These are phyloP conservation scores for Baccha elongata DNA, from an alignment of 2,888 invertebrate species.

Conservation along the genomic window DNA sequence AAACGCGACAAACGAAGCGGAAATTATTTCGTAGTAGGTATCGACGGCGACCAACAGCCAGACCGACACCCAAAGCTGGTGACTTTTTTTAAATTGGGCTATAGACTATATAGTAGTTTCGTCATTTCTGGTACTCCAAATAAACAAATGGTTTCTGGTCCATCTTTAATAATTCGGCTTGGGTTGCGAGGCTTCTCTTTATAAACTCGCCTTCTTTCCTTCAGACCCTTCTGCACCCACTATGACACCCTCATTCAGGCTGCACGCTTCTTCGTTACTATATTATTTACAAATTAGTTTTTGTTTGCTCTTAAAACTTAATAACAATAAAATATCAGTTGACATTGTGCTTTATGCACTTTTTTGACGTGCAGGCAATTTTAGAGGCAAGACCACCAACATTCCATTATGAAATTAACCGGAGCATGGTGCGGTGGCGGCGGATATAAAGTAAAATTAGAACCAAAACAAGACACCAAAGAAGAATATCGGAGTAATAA, in stretches of 20 bases:
- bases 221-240: background rate
- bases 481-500: conserved; percentile 31
- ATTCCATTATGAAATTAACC: conserved; percentile 41
- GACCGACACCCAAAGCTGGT: conserved; percentile 44
- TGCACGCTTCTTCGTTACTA: conserved; percentile 53
- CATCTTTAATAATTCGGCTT: conserved; percentile 17
- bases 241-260: background rate
- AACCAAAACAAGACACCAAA: conserved; percentile 29
- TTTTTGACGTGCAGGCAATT: conserved; percentile 38
- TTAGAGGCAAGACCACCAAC: conserved; percentile 59
- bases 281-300: conserved; percentile 25
- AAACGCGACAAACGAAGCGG: conserved; percentile 18
- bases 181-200: background rate
- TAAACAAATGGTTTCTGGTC: conserved; percentile 20
- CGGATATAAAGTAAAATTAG: conserved; percentile 10
- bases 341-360: conserved; percentile 48
- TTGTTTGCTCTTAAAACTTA: background rate
- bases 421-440: background rate
- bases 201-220: background rate
- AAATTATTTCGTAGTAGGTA: conserved; percentile 37
- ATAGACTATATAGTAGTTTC: conserved; percentile 1
- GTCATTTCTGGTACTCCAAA: conserved; percentile 62
- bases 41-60: background rate
- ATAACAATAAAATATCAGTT: conserved; percentile 63
- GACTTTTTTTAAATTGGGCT: conserved; percentile 39